Base-by-base conservation (phyloP, 2,888 invertebrate species). In the Cheilosia grossa region DNA sequence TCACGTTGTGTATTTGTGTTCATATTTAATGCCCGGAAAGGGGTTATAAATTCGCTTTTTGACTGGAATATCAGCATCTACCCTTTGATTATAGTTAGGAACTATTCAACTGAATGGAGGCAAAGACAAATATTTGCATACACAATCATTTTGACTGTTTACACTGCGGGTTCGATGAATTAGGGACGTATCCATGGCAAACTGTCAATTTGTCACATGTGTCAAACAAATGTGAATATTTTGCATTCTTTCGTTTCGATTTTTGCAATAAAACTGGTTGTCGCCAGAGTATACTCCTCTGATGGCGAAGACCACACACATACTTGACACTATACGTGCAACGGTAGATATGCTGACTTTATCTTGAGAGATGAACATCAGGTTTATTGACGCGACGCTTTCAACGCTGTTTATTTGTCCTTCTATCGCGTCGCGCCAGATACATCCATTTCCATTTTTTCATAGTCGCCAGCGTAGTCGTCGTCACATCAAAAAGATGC, bases 151-250 rank as follows among this genome's bases (percentile, higher is more conserved):
- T 42, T 17, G 49, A 13, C 69, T 64, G 42, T 61, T 21, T 59
- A 13, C 58, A 19, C 30, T 44, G 30, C 7, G 54, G 15, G 19
- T 67, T 47, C 2, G 49, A 21, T 19, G 49, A 17, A 21, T 33
- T 44, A 44, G 44, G 21, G 40, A 59, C 51, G 27, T 40, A 24
- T 53, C 33, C 54, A 61, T 80, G 49, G 40, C 37, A 63, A 47
- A 64, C 58, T 83, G 79, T 49, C 51, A 64, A 51, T 72, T 72
- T 70, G 80, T 85, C 80, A 75, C 83, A 75, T 81, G 70, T 81
- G 83, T 85, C 83, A 85, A 85, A 75, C 83, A 85, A 85, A 85
- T 85, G 83, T 80, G 75, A 70, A 56, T 51, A 37, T 75, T 75
- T 81, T 53, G 17, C 54, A 47, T 10, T 58, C 72, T 58, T 7